Percentiles rank a stretch among this genome's conserved stretches.
Conservation (phyloP, 2,888 invertebrate genomes). For the Eurytoma adleriae region DNA sequence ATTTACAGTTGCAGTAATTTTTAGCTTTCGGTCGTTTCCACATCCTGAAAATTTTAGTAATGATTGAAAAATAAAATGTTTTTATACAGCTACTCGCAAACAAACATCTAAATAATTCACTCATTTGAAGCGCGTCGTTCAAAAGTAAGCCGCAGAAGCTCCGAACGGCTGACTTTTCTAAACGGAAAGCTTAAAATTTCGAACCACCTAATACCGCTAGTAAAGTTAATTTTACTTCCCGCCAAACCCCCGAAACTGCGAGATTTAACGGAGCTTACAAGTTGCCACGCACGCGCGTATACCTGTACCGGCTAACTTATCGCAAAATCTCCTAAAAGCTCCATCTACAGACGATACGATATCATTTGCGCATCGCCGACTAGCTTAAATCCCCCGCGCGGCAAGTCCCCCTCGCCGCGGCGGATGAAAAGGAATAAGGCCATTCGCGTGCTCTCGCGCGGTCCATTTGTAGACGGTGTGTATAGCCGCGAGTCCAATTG, state of each 20-base stretch:
- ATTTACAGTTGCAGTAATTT: too few species aligned
- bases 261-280: neutral
- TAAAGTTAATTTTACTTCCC: neutral
- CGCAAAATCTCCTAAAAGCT: neutral
- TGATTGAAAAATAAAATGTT: too few species aligned
- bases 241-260: neutral
- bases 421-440: conserved; percentile 2
- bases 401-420: neutral
- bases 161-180: neutral
- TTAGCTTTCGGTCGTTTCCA: too few species aligned
- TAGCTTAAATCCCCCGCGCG: neutral
- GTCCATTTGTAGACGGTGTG: conserved; percentile 5
- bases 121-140: too few species aligned
- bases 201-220: neutral
- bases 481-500: neutral
- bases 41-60: too few species aligned
- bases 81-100: too few species aligned
- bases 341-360: neutral
- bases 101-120: too few species aligned
- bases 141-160: too few species aligned
- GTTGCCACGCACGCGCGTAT: neutral
- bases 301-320: neutral
- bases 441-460: neutral
- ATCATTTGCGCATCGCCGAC: conserved; percentile 1
- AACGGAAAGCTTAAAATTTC: neutral